phyloP scores from a whole-genome alignment of 1,140 invertebrate species.

The Harlomillsia oculata region DNA sequence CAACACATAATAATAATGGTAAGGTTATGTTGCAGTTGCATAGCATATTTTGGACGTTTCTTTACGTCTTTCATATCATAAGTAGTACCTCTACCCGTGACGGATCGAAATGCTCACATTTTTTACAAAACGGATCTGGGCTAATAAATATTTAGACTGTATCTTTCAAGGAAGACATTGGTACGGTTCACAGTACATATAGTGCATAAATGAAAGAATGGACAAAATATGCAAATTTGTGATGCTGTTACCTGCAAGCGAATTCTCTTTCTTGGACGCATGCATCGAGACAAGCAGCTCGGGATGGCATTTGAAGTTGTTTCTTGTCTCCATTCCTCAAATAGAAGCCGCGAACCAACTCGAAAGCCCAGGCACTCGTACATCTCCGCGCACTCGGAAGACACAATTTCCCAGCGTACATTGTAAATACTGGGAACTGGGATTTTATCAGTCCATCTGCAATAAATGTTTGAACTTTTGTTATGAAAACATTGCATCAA shows the following conservation, averaged over 20 bases:
- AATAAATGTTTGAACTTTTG: no score
- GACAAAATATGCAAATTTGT: neutral
- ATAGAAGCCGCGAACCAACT: slow-evolving; percentile 41
- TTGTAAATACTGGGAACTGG: slow-evolving; percentile 49
- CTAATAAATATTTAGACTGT: no score
- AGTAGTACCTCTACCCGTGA: no score
- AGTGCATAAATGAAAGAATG: neutral
- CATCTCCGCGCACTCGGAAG: slow-evolving; percentile 37
- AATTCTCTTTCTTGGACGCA: slow-evolving; percentile 44
- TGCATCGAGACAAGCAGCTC: slow-evolving; percentile 42
- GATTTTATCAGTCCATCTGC: slow-evolving; percentile 42
- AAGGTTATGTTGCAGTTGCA: no score
- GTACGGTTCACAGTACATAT: neutral
- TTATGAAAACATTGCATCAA: no score
- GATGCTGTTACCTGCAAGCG: slow-evolving; percentile 41
- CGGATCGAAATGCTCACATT: no score
- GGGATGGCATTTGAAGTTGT: slow-evolving; percentile 35
- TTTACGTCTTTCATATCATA: no score
- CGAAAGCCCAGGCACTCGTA: slow-evolving; percentile 43
- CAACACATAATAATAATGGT: no score
- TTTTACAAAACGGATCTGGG: no score
- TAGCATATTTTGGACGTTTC: no score
- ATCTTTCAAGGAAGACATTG: neutral
- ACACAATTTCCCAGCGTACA: slow-evolving; percentile 48
- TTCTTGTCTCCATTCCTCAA: slow-evolving; percentile 36